Base-by-base conservation (phyloP, 2,888 invertebrate genomes). In the Oscheius sp. region DNA sequence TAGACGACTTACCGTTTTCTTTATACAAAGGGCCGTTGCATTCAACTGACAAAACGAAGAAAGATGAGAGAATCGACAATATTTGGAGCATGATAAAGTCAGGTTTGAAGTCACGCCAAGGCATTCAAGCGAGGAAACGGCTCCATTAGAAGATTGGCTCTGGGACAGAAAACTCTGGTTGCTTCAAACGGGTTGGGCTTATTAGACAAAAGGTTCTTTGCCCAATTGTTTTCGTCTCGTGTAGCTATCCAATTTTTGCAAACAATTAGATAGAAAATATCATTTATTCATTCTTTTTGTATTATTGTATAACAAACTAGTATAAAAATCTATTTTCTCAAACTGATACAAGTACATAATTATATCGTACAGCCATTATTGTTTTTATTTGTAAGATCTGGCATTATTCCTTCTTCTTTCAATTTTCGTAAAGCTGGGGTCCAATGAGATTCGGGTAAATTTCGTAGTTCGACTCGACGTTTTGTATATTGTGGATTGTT, bases 401-500 rank as follows among this genome's bases (percentile, higher is more conserved):
- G 71, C 63, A 86, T 70, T 21, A 76, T 43, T 27, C 86, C 86
- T 16, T 84, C 83, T 27, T 80, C 82, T 63, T 82, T 78, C 66
- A 87, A 63, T 63, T 84, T 85, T 41, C 73, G 75, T 13, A 87
- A 76, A 5, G 83, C 85, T 18, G 83, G 84, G 46, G 87, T 87
- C 79, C 83, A 87, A 72, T 84, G 81, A 6, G 77, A 74, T 63
- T 85, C 84, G 0, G 87, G 87, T 55, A 87, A 72, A 61, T 78
- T 77, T 49, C 84, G 76, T 27, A 83, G 72, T 58, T 86, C 86
- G 12, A 84, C 83, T 41, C 78, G 61, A 29, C 84, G 81, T 64
- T 80, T 75, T n/a, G 76, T 73, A 68, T 87, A 85, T 16, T 74
- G 66, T 13, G 87, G 86, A 77, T 87, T 87, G 68, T 85, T 78